Percentiles rank a stretch among this genome's conserved stretches.
Evolutionary conservation across 2,888 invertebrate species (phyloP).

Genomic region (Euspilapteryx auroguttella): DNA sequence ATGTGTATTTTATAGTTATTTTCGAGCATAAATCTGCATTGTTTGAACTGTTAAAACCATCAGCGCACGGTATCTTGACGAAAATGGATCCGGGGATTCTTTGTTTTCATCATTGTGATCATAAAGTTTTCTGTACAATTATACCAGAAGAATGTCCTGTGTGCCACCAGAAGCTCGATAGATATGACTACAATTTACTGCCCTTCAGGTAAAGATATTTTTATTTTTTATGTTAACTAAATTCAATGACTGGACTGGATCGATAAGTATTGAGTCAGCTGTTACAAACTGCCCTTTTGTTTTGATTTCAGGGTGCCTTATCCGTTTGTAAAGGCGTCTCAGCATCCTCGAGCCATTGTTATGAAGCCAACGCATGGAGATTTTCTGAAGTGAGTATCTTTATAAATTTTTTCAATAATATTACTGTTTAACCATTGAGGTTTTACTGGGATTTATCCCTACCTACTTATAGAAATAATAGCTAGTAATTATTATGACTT

Average conservation of each 20-base stretch:
- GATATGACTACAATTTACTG: constrained; percentile 67
- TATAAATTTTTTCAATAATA: too few relatives aligned
- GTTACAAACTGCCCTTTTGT: too few relatives aligned
- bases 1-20: too few relatives aligned
- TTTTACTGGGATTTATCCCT: too few relatives aligned
- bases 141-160: constrained; percentile 79
- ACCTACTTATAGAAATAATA: too few relatives aligned
- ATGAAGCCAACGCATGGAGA: constrained; percentile 87
- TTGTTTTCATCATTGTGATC: constrained; percentile 88
- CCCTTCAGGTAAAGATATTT: constrained; percentile 73
- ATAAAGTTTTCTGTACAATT: constrained; percentile 79
- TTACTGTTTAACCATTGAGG: neutral
- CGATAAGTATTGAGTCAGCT: too few relatives aligned
- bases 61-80: too few relatives aligned
- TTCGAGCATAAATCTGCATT: too few relatives aligned
- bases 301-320: constrained; percentile 71
- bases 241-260: too few relatives aligned
- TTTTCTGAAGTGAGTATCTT: constrained; percentile 85
- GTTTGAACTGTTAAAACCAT: too few relatives aligned
- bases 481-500: too few relatives aligned
- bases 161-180: constrained; percentile 63
- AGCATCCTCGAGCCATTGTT: constrained; percentile 79
- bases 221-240: too few relatives aligned
- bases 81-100: constrained; percentile 80
- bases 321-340: constrained; percentile 81